phyloP scores from a whole-genome alignment of 2,113 vertebrate genomes.

The Nyctibius bracteatus region DNA sequence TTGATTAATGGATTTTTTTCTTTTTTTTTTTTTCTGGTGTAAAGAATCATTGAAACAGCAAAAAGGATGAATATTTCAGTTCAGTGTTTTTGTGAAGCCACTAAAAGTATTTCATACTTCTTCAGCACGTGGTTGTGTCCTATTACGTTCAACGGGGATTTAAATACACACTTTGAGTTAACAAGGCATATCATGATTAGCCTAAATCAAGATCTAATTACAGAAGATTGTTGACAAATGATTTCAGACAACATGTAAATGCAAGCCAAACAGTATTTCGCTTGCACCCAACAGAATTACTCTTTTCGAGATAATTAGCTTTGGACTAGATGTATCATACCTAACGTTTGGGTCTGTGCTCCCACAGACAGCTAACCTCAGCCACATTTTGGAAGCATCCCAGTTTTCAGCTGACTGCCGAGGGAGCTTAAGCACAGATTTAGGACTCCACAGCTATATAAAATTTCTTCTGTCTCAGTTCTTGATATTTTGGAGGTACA shows the following conservation, averaged over 20 bases:
- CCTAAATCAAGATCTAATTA: slow-evolving; percentile 45
- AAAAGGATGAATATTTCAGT: not conserved
- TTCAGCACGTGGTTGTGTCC: not conserved
- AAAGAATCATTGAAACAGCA: not conserved
- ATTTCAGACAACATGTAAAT: slow-evolving; percentile 15
- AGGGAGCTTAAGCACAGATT: not conserved
- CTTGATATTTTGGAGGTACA: not conserved
- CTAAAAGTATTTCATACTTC: not conserved
- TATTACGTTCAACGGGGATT: not conserved
- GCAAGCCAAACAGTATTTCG: not conserved
- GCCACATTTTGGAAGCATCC: not conserved
- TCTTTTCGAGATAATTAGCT: not conserved
- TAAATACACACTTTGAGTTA: not conserved
- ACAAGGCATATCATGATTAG: slow-evolving; percentile 28
- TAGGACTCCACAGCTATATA: not conserved
- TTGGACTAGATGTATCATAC: not conserved
- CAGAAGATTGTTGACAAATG: slow-evolving; percentile 17
- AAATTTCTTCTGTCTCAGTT: not conserved
- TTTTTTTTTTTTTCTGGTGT: not conserved
- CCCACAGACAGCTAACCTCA: not conserved
- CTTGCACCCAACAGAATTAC: not conserved
- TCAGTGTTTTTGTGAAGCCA: not conserved
- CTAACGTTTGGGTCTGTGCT: not conserved
- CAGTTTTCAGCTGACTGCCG: not conserved
- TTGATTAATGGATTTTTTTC: not conserved